Evolutionary conservation across 2,113 vertebrate species (phyloP), one percentile per base, ranked within the genome.

Genomic region (Hippocampus guttulatus): DNA sequence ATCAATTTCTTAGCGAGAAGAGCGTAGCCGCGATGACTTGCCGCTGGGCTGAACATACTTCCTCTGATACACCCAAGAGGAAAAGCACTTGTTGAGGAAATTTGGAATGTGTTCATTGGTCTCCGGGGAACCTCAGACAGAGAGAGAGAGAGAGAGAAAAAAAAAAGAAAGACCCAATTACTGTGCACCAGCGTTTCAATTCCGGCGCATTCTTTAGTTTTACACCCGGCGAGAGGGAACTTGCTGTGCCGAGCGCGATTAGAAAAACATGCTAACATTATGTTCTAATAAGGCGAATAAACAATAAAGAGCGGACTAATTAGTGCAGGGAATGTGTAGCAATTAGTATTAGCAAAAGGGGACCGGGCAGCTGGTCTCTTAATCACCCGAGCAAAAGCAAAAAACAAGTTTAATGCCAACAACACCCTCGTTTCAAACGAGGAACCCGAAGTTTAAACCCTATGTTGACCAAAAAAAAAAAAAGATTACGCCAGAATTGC

Each of bases 271-370:
- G 10, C 27, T 61, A 61, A 16, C 16, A 15, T 61, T 30, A 61
- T 33, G 58, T 61, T 61, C 27, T 33, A 61, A 61, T 33, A 61
- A 61, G 58, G 5, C 27, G 15, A 30, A 61, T 33, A 61, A 61
- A 61, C 58, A 30, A 21, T 54, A n/a, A 61, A 60, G 27, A 33
- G 58, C 1, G 15, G 14, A 61, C 58, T 64, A 14, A 64, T 64
- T 64, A 64, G 38, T 12, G 10, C 21, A 23, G 3, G n/a, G 63
- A 65, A 25, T 65, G 41, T 65, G 40, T 27, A 25, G 41, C 63
- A 65, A 65, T 45, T 65, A 65, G 63, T 41, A 25, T 45, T 15
- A 16, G 41, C 63, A 41, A 21, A 62, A 41, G 63, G 58, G 58
- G 27, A 33, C 16, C 16, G 33, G 8, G 14, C 58, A 61, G 27